phyloP scores from a whole-genome alignment of 2,797 vertebrate genomes.

The Chaenodraco wilsoni region DNA sequence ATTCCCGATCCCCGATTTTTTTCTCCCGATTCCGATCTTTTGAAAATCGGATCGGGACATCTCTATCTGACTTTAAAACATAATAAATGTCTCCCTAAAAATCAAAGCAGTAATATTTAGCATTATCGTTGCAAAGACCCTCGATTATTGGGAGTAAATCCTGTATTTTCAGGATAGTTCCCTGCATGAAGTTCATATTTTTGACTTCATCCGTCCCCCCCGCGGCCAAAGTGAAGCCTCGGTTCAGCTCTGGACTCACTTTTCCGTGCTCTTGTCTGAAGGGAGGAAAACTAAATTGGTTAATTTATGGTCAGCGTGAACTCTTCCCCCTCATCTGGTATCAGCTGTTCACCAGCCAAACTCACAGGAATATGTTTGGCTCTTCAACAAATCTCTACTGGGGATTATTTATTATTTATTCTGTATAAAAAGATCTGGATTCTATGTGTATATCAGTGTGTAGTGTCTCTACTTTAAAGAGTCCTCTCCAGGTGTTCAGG shows the following conservation, averaged over 20 bases:
- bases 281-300: neutral
- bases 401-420: too few relatives aligned
- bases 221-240: conserved; percentile 22
- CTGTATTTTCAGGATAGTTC: conserved; percentile 20
- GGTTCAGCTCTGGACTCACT: conserved; percentile 28
- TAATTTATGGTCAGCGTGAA: conserved; percentile 21
- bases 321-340: conserved; percentile 1
- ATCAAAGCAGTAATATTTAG: neutral
- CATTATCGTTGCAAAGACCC: neutral
- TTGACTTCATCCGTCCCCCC: conserved; percentile 5
- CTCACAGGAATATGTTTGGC: too few relatives aligned
- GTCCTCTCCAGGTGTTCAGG: too few relatives aligned
- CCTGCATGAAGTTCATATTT: conserved; percentile 24
- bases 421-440: neutral
- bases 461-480: too few relatives aligned
- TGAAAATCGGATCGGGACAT: too few relatives aligned
- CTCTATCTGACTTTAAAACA: too few relatives aligned
- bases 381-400: too few relatives aligned
- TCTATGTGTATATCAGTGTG: neutral
- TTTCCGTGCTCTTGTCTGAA: conserved; percentile 27
- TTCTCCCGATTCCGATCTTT: too few relatives aligned
- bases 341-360: neutral
- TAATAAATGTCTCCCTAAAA: neutral
- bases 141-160: too few relatives aligned
- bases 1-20: too few relatives aligned